These are phyloP conservation scores for Ceuthmochares aereus DNA, from an alignment of 2,113 vertebrate species.

Conservation along the genomic window DNA sequence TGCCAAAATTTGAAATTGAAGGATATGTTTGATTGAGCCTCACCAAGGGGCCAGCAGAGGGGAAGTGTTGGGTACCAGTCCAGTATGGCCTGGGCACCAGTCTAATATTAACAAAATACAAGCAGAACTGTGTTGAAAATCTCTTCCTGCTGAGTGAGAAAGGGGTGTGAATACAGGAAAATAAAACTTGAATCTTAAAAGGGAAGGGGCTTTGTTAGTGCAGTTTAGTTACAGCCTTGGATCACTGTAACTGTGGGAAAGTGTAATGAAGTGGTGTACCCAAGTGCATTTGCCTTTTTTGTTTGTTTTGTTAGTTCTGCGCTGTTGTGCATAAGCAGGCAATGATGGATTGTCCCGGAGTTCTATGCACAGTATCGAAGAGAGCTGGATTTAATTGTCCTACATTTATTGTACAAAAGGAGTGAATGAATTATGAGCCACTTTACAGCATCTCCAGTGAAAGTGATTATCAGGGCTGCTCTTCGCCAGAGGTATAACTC, in stretches of 20 bases:
- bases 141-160: conserved; percentile 20
- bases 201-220: background rate
- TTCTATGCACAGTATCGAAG: conserved; percentile 8
- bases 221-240: background rate
- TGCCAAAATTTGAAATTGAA: background rate
- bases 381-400: conserved; percentile 70
- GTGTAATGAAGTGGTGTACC: conserved; percentile 5
- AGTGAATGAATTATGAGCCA: conserved; percentile 69
- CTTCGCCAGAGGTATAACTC: conserved; percentile 71
- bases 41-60: background rate
- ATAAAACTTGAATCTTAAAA: background rate
- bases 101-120: background rate
- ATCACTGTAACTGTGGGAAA: conserved; percentile 54
- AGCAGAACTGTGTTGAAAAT: background rate
- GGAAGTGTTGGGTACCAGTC: background rate
- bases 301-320: conserved; percentile 12
- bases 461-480: conserved; percentile 69
- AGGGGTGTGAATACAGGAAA: conserved; percentile 25
- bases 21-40: background rate
- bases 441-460: conserved; percentile 73
- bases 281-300: background rate
- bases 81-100: background rate
- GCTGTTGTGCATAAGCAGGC: conserved; percentile 23
- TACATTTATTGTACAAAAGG: conserved; percentile 66
- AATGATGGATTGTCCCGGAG: conserved; percentile 52